A percentile compares a stretch with the other conserved stretches of the same genome.
phyloP scores from a whole-genome alignment of 2,797 vertebrate species.

The Ataeniobius toweri region DNA sequence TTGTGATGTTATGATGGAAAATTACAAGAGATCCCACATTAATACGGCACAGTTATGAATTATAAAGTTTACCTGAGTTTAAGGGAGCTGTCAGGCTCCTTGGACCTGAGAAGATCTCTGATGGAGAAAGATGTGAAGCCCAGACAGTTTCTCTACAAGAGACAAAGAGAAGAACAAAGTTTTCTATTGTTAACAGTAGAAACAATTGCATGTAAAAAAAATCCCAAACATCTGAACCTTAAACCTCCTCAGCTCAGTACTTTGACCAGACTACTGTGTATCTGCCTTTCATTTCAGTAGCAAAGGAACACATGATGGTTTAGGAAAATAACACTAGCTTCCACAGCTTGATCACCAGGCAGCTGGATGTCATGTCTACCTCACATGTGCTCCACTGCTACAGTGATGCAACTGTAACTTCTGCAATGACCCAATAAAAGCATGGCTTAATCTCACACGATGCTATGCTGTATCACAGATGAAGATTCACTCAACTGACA shows the following conservation, averaged over 20 bases:
- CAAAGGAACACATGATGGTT: neutral
- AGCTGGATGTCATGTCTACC: neutral
- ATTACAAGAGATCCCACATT: neutral
- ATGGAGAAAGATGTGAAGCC: slow-evolving; percentile 85
- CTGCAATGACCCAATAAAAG: neutral
- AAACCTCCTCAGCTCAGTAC: neutral
- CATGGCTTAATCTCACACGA: neutral
- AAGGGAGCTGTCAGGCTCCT: slow-evolving; percentile 81
- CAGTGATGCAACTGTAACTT: neutral
- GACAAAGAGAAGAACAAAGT: slow-evolving; percentile 1
- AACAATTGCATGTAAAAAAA: too few relatives aligned
- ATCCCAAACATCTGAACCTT: neutral
- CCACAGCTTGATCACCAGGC: neutral
- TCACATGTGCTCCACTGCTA: neutral
- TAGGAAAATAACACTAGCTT: neutral
- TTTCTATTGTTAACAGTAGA: neutral
- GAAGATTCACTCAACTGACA: neutral
- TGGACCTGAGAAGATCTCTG: slow-evolving; percentile 83
- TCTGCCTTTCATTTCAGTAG: neutral
- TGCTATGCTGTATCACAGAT: neutral
- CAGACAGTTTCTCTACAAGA: slow-evolving; percentile 82
- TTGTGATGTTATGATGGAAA: neutral
- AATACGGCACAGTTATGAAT: neutral
- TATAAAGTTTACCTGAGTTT: slow-evolving; percentile 82
- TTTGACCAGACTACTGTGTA: neutral